A percentile compares a stretch with the other conserved stretches of the same genome.
Conservation (phyloP, 2,888 invertebrate species). For the Ypsolopha scabrella region DNA sequence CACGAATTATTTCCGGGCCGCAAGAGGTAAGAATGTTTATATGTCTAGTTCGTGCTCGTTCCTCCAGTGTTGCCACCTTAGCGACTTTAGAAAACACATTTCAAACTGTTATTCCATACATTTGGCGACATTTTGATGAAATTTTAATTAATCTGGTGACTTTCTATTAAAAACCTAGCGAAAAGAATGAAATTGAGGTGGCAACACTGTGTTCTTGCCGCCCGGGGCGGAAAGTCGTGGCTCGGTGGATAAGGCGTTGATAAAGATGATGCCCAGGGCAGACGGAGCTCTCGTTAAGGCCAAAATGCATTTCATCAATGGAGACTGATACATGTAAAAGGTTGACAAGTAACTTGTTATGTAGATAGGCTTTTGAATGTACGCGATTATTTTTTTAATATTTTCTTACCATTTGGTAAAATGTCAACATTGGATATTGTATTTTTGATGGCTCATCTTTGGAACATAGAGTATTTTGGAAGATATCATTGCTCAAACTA, state of each 20-base stretch:
- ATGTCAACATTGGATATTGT: slow-evolving; percentile 51
- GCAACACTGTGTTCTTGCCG: too few relatives aligned
- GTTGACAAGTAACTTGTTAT: slow-evolving; percentile 51
- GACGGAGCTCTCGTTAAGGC: slow-evolving; percentile 62
- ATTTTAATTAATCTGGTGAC: background rate
- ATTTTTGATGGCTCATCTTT: slow-evolving; percentile 66
- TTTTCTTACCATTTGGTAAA: slow-evolving; percentile 28
- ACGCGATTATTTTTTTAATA: slow-evolving; percentile 53
- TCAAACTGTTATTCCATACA: too few relatives aligned
- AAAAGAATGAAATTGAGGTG: too few relatives aligned
- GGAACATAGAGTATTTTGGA: slow-evolving; percentile 53
- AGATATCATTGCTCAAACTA: slow-evolving; percentile 62
- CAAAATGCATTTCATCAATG: slow-evolving; percentile 64
- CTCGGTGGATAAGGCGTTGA: background rate
- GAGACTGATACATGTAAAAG: slow-evolving; percentile 65
- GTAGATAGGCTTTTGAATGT: slow-evolving; percentile 58
- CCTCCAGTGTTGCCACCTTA: too few relatives aligned
- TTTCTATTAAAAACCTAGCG: background rate
- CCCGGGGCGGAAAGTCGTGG: too few relatives aligned
- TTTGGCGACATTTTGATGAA: background rate
- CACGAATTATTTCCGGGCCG: too few relatives aligned
- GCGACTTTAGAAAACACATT: too few relatives aligned
- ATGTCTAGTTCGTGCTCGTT: too few relatives aligned
- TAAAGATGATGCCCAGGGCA: slow-evolving; percentile 32
- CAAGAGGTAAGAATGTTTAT: too few relatives aligned